phyloP scores from a whole-genome alignment of 2,113 vertebrate species.

The Sebastes fasciatus region DNA sequence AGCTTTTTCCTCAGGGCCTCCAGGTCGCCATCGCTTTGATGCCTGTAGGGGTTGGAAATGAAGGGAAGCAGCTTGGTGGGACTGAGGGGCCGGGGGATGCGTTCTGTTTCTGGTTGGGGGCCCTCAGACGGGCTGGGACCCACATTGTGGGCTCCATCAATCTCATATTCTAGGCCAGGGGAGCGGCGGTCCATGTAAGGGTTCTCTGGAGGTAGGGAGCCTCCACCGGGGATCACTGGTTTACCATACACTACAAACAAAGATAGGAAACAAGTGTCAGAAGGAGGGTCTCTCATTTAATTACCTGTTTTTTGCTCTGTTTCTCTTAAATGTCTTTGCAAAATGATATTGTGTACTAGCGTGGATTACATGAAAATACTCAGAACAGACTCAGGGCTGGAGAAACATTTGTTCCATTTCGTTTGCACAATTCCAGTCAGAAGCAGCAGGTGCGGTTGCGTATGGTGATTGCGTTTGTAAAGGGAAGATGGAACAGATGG shows the following conservation, averaged over 20 bases:
- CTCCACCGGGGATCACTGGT: conserved; percentile 88
- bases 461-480: not conserved
- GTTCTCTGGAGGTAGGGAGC: conserved; percentile 84
- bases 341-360: not conserved
- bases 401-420: not conserved
- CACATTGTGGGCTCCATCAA: conserved; percentile 66
- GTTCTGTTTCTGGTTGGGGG: conserved; percentile 86
- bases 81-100: conserved; percentile 95
- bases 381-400: not conserved
- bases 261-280: not conserved
- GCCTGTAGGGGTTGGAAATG: conserved; percentile 94
- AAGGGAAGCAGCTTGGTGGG: conserved; percentile 97
- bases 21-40: conserved; percentile 95
- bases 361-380: conserved; percentile 7
- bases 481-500: conserved; percentile 44
- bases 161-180: conserved; percentile 83
- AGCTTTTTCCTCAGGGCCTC: conserved; percentile 95
- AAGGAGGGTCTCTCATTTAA: too few relatives aligned
- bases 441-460: conserved; percentile 13
- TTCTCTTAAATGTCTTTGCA: not conserved
- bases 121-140: conserved; percentile 75
- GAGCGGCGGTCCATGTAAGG: conserved; percentile 85
- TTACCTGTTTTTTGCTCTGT: too few relatives aligned
- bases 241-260: conserved; percentile 91
- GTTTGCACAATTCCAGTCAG: conserved; percentile 22